These are phyloP conservation scores for Ceryle rudis DNA, from an alignment of 2,797 vertebrate genomes.

Conservation along the genomic window DNA sequence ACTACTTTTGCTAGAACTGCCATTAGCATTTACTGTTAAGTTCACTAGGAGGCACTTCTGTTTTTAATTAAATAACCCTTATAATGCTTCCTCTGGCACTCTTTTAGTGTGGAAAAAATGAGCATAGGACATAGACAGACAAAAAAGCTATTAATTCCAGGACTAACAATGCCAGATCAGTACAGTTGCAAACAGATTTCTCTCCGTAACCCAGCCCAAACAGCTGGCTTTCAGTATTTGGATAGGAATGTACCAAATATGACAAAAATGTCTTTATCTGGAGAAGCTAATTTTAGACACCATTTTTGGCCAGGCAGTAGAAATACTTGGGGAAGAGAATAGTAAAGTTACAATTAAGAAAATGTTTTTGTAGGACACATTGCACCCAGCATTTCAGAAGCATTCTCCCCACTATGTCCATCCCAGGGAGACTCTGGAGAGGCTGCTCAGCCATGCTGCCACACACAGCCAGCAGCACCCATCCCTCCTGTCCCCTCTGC, in stretches of 20 bases:
- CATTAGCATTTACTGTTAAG: constrained; percentile 47
- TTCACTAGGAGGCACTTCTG: constrained; percentile 52
- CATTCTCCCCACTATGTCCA: rapidly evolving
- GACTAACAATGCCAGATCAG: neutral
- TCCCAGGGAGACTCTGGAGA: neutral
- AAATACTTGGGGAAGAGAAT: neutral
- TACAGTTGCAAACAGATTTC: constrained; percentile 21
- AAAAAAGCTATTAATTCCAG: constrained; percentile 44
- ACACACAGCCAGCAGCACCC: rapidly evolving
- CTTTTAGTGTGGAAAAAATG: constrained; percentile 49
- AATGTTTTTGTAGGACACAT: neutral
- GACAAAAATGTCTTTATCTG: constrained; percentile 59
- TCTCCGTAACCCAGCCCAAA: neutral
- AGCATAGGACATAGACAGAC: constrained; percentile 42
- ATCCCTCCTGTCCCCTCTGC: too few species aligned
- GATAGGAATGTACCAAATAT: constrained; percentile 47
- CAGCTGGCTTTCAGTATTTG: neutral
- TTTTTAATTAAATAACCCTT: constrained; percentile 44
- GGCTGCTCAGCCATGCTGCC: neutral
- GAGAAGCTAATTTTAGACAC: constrained; percentile 45
- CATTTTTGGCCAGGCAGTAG: neutral
- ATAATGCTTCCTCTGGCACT: constrained; percentile 40
- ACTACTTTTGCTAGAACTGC: constrained; percentile 33
- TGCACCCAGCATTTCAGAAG: neutral
- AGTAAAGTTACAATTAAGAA: neutral